A percentile compares a stretch with the other conserved stretches of the same genome.
These are phyloP conservation scores for Drosophila triauraria DNA, from an alignment of 1,140 invertebrate species.

Conservation along the genomic window DNA sequence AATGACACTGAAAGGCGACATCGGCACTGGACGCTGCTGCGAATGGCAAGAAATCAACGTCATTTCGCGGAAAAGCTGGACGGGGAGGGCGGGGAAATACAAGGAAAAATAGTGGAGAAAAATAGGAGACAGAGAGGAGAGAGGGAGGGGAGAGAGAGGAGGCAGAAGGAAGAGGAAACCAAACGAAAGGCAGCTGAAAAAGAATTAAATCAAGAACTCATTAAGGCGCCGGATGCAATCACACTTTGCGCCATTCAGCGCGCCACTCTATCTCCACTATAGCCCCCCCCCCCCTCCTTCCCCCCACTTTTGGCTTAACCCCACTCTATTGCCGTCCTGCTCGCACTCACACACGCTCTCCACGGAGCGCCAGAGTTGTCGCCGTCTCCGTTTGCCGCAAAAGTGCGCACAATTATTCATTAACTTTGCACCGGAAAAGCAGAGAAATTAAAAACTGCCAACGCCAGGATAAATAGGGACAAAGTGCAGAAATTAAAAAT, in stretches of 20 bases:
- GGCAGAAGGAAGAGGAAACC: constrained; percentile 49
- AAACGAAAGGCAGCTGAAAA: constrained; percentile 80
- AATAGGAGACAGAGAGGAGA: constrained; percentile 1
- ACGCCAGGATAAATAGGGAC: constrained; percentile 83
- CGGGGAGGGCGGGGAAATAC: constrained; percentile 1
- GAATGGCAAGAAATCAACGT: constrained; percentile 82
- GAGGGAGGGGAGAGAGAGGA: background rate
- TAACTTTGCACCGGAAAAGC: constrained; percentile 84
- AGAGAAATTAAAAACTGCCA: constrained; percentile 84
- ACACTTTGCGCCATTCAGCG: constrained; percentile 82
- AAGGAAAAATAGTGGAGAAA: constrained; percentile 12
- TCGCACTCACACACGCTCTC: constrained; percentile 14
- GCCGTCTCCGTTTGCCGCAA: constrained; percentile 76
- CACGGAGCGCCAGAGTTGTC: constrained; percentile 56
- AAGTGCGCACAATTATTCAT: constrained; percentile 84
- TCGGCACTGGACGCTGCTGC: constrained; percentile 66
- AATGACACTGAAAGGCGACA: constrained; percentile 72
- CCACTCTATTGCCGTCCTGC: constrained; percentile 2
- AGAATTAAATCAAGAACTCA: constrained; percentile 85
- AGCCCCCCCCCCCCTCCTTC: background rate
- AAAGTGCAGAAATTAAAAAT: constrained; percentile 84
- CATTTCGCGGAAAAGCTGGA: constrained; percentile 37
- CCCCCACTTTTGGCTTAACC: background rate
- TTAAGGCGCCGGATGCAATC: constrained; percentile 84
- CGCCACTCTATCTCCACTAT: constrained; percentile 51